Evolutionary conservation across 2,113 vertebrate species (phyloP), one percentile per base, ranked within the genome.

Genomic region (Oceanites oceanicus): DNA sequence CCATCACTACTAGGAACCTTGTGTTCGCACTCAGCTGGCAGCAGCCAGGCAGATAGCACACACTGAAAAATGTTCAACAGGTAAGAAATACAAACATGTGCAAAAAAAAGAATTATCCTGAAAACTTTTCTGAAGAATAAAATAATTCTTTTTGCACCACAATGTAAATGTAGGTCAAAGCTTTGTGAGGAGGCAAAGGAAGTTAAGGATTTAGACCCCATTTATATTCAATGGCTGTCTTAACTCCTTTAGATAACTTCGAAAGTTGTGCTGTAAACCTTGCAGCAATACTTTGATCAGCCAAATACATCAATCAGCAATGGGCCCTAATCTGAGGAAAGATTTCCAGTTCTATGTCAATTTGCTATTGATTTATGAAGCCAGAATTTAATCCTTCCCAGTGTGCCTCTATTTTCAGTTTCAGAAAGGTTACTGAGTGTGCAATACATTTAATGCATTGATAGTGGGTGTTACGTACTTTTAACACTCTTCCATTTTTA

Each of bases 241-340:
- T 42, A 67, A 68, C 7, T 58, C 5, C 16, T 67, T 65, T 13
- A 53, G 8, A 30, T 32, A 42, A 42, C 11, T 72, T 81, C 13
- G 11, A 56, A 89, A 92, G 47, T 38, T 74, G 9, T 61, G 19
- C 10, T 61, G 22, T 62, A 75, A 92, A 63, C 1, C 7, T 86
- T 63, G 22, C 55, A 84, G 47, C 10, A 65, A 32, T 65, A 29
- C 5, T 11, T 65, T 0, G 0, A 40, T 52, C 0, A 1, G 15
- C 3, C 25, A 85, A 79, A 79, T 1, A n/a, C 10, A 53, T 65
- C 40, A 72, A 11, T 49, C 26, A 58, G 4, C 15, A 58, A 26
- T 26, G 11, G 22, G 6, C 3, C 12, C 2, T 26, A 59, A 68
- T 52, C 14, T 62, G 11, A 83, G 15, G 12, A 44, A 67, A 40